A percentile compares a stretch with the other conserved stretches of the same genome.
Evolutionary conservation across 2,113 vertebrate species (phyloP).

Genomic region (Neotoma lepida): DNA sequence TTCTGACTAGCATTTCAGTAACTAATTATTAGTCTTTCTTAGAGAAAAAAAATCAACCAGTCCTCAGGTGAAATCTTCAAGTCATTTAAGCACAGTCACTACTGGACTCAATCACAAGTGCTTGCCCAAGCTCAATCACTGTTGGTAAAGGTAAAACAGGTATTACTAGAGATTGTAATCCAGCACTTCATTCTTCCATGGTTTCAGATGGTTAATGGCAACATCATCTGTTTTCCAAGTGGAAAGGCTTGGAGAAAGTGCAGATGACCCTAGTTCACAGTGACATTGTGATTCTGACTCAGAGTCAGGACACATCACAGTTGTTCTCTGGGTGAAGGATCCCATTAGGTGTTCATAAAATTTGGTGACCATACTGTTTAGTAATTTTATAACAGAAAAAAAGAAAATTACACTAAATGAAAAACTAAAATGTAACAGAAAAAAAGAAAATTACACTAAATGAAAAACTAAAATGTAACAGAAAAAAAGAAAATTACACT

Average conservation of each 20-base stretch:
- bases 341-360: neutral
- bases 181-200: neutral
- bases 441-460: too few relatives aligned
- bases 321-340: neutral
- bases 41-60: constrained; percentile 16
- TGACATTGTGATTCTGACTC: neutral
- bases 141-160: neutral
- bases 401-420: too few relatives aligned
- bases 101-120: constrained; percentile 34
- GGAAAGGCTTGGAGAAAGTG: constrained; percentile 8
- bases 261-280: neutral
- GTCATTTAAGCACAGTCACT: constrained; percentile 8
- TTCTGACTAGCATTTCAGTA: constrained; percentile 18
- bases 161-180: neutral
- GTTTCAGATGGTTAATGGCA: neutral
- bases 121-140: constrained; percentile 6
- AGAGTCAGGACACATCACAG: neutral
- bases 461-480: too few relatives aligned
- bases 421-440: too few relatives aligned
- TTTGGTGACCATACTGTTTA: neutral
- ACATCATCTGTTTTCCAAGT: neutral
- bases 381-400: neutral
- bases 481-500: neutral
- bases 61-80: neutral
- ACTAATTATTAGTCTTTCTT: constrained; percentile 11